These are phyloP conservation scores for Spilosoma lubricipeda DNA, from an alignment of 2,888 invertebrate species.

Conservation along the genomic window DNA sequence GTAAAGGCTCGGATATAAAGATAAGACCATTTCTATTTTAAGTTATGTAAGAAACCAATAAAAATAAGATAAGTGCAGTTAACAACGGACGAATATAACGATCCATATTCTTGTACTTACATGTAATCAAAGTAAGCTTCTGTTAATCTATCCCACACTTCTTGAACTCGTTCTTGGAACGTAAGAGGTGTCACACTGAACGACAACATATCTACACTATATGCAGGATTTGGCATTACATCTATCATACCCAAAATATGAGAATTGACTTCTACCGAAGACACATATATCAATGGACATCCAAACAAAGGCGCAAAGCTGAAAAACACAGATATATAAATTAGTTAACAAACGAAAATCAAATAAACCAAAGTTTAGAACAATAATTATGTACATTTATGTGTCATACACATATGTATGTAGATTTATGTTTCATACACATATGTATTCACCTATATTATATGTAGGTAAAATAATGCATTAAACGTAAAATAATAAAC, in stretches of 20 bases:
- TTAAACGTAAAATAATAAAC: too few species aligned
- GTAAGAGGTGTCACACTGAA: slow-evolving; percentile 49
- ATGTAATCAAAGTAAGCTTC: slow-evolving; percentile 15
- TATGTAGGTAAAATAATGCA: too few species aligned
- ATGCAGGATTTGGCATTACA: slow-evolving; percentile 59
- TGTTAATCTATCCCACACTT: slow-evolving; percentile 45
- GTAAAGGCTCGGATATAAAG: too few species aligned
- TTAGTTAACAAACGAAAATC: background rate
- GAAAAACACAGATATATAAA: slow-evolving; percentile 32
- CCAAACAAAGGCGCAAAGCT: slow-evolving; percentile 65
- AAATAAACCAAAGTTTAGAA: too few species aligned
- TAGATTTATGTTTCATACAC: too few species aligned
- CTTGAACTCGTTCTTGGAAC: slow-evolving; percentile 51
- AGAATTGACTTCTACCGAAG: slow-evolving; percentile 52
- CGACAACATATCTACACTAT: slow-evolving; percentile 46
- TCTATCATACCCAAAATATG: slow-evolving; percentile 59
- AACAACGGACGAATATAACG: background rate
- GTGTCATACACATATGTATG: too few species aligned
- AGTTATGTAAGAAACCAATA: too few species aligned
- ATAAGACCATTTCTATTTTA: too few species aligned
- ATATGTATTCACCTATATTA: too few species aligned
- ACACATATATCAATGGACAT: slow-evolving; percentile 69
- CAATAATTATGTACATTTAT: too few species aligned
- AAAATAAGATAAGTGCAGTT: background rate
- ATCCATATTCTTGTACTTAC: slow-evolving; percentile 31